Evolutionary conservation across 2,888 invertebrate genomes (phyloP), one percentile per base, ranked within the genome.

Genomic region (Cordylochernes scorpioides): DNA sequence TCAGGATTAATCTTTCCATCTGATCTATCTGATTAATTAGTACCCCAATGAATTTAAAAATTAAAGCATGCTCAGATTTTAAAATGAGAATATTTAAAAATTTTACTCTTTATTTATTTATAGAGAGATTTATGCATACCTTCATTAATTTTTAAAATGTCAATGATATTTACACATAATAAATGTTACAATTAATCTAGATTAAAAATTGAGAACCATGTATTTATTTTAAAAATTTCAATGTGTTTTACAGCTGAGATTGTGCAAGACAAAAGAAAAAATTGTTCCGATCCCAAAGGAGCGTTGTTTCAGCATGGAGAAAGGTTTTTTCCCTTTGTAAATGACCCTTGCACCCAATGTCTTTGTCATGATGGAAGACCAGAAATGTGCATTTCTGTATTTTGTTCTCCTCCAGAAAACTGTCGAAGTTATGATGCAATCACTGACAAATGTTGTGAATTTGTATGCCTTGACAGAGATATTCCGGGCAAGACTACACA

Each of bases 361-460:
- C 66, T 72, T 42, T 84, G 84, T 57, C 72, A 77, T 49, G 71
- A 71, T 57, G 78, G 80, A 6, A 62, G 67, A 46, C 71, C 77
- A 15, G 73, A 72, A 53, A 68, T 67, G 59, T 77, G 72, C 46
- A 74, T 74, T 54, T 71, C 75, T 40, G 74, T 80, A 12, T 60
- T 77, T 30, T 84, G 84, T 54, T 71, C 75, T 29, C 74, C 77
- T 29, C 78, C 71, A 30, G 71, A 71, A 62, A 69, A 68, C 49
- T 55, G 53, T 41, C 28, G 35, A 15, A 32, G 37, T 24, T 39
- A 37, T 28, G 36, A 39, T 29, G 35, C 41, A n/a, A 39, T 49
- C 4, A 39, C 44, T 9, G 48, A 45, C 13, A 45, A 45, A 26
- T 82, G 82, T 51, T 82, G 82, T 49, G 72, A 78, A 52, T 80